Evolutionary conservation across 2,797 vertebrate genomes (phyloP).

Genomic region (Gephyroberyx darwinii): DNA sequence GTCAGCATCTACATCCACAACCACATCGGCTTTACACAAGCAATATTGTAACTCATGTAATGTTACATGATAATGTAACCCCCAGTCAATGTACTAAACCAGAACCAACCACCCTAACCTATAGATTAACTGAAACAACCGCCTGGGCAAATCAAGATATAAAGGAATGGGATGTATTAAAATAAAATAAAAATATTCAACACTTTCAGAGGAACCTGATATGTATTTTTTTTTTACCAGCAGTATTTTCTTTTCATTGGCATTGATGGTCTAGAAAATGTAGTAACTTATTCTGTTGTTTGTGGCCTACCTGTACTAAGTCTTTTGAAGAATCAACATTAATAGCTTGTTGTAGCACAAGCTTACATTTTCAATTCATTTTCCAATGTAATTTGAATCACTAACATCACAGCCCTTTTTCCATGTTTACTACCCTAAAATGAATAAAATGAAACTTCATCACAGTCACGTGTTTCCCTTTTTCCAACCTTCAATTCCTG

Average conservation of each 20-base stretch:
- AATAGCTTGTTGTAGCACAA: neutral
- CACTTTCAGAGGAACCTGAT: slow-evolving; percentile 44
- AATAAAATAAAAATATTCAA: slow-evolving; percentile 25
- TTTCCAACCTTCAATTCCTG: neutral
- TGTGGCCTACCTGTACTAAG: slow-evolving; percentile 43
- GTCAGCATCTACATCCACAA: slow-evolving; percentile 16
- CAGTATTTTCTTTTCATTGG: slow-evolving; percentile 53
- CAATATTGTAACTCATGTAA: slow-evolving; percentile 15
- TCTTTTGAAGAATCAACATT: slow-evolving; percentile 42
- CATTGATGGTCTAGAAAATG: slow-evolving; percentile 39
- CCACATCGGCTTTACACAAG: slow-evolving; percentile 29
- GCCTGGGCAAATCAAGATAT: neutral
- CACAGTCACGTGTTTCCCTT: slow-evolving; percentile 16
- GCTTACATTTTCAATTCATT: slow-evolving; percentile 24
- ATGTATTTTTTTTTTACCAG: slow-evolving; percentile 69
- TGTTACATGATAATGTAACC: slow-evolving; percentile 16
- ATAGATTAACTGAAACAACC: slow-evolving; percentile 21
- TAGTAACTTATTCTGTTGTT: slow-evolving; percentile 29
- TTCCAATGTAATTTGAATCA: slow-evolving; percentile 42
- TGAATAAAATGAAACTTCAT: slow-evolving; percentile 60
- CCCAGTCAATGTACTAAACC: slow-evolving; percentile 23
- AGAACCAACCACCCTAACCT: slow-evolving; percentile 8
- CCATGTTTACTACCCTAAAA: slow-evolving; percentile 51
- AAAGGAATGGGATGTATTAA: slow-evolving; percentile 30
- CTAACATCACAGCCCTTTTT: slow-evolving; percentile 22